These are phyloP conservation scores for Ctenodactylus gundi DNA, from an alignment of 2,113 vertebrate species.

Conservation along the genomic window DNA sequence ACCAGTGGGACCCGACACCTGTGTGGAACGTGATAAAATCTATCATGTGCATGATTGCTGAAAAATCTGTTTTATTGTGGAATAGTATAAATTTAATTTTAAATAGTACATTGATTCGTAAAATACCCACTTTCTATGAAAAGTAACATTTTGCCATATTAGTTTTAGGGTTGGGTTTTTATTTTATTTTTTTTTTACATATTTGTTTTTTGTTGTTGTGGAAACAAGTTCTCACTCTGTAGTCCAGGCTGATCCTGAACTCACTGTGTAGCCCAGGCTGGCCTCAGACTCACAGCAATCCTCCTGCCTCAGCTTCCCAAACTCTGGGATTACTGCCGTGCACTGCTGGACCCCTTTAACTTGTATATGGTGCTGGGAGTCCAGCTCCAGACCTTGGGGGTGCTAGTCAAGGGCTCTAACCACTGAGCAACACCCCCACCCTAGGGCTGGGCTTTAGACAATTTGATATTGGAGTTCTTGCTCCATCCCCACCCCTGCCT, in stretches of 20 bases:
- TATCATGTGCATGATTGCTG: background rate
- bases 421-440: too few species aligned
- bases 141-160: background rate
- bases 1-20: background rate
- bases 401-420: too few species aligned
- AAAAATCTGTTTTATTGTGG: background rate
- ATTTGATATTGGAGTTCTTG: background rate
- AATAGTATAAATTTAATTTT: background rate
- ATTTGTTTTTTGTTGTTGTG: background rate
- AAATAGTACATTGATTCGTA: background rate
- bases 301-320: background rate
- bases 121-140: background rate
- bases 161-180: background rate
- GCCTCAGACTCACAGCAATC: background rate
- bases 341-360: too few species aligned
- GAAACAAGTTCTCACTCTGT: too few species aligned
- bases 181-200: background rate
- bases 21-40: background rate
- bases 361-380: too few species aligned
- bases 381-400: too few species aligned
- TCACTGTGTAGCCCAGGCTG: background rate
- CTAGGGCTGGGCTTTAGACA: too few species aligned
- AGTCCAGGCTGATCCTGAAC: background rate
- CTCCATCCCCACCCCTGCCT: background rate
- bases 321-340: background rate